Percentiles rank a stretch among this genome's conserved stretches.
phyloP scores from a whole-genome alignment of 2,888 invertebrate species.

The Parascotia fuliginaria region DNA sequence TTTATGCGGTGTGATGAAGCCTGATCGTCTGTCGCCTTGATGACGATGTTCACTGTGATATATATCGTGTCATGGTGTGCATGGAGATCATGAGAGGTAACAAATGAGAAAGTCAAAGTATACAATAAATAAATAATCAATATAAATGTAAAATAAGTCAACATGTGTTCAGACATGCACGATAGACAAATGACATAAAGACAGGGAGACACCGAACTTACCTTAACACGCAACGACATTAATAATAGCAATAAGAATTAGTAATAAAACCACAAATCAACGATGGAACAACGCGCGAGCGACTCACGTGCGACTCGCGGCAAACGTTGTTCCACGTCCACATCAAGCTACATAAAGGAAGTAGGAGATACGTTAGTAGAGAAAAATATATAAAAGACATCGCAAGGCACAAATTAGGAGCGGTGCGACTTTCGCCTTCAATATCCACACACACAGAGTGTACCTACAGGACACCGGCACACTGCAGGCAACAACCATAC shows the following conservation, averaged over 20 bases:
- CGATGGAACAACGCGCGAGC: slow-evolving; percentile 73
- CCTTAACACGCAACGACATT: slow-evolving; percentile 64
- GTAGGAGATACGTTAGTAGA: slow-evolving; percentile 70
- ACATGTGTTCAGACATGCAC: slow-evolving; percentile 73
- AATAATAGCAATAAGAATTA: slow-evolving; percentile 54
- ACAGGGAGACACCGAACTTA: slow-evolving; percentile 78
- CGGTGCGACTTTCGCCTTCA: slow-evolving; percentile 82
- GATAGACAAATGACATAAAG: slow-evolving; percentile 68
- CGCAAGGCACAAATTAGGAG: slow-evolving; percentile 80
- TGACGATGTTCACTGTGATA: slow-evolving; percentile 61
- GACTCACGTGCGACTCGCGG: slow-evolving; percentile 38
- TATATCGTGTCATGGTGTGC: slow-evolving; percentile 72
- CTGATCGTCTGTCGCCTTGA: slow-evolving; percentile 59
- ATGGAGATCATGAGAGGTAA: slow-evolving; percentile 76
- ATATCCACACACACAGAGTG: slow-evolving; percentile 68
- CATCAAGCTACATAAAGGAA: slow-evolving; percentile 77
- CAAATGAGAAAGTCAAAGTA: slow-evolving; percentile 68
- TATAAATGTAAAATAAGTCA: slow-evolving; percentile 53
- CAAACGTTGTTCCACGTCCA: slow-evolving; percentile 75
- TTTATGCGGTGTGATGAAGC: slow-evolving; percentile 64
- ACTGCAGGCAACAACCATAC: slow-evolving; percentile 82
- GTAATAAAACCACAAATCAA: slow-evolving; percentile 58
- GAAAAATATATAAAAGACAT: slow-evolving; percentile 72
- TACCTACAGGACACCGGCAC: slow-evolving; percentile 65
- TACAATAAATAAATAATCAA: slow-evolving; percentile 56